Evolutionary conservation across 1,140 invertebrate species (phyloP).

Genomic region (Lepidurus arcticus): DNA sequence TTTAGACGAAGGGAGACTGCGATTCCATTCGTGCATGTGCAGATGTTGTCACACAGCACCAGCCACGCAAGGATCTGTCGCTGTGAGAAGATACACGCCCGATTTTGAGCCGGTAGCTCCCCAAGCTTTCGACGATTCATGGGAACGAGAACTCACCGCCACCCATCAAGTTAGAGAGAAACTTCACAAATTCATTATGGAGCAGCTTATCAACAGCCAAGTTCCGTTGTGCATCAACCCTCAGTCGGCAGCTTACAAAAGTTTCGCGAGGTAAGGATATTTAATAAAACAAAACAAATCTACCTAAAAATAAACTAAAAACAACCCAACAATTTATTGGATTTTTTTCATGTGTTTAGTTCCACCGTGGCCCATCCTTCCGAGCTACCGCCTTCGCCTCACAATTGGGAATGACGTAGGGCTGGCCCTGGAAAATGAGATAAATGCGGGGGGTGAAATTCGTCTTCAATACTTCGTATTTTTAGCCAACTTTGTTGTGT

Average conservation of each 20-base stretch:
- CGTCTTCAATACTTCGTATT: not conserved
- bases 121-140: slow-evolving; percentile 84
- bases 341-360: slow-evolving; percentile 49
- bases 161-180: slow-evolving; percentile 95
- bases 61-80: slow-evolving; percentile 62
- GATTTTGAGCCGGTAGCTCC: slow-evolving; percentile 89
- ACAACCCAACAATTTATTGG: not conserved
- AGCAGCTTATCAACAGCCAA: slow-evolving; percentile 79
- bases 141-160: slow-evolving; percentile 87
- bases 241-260: slow-evolving; percentile 97
- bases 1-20: slow-evolving; percentile 90
- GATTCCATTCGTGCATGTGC: slow-evolving; percentile 99
- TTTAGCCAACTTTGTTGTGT: slow-evolving; percentile 14
- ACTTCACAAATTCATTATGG: slow-evolving; percentile 96
- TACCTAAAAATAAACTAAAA: not conserved
- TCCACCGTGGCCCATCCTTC: slow-evolving; percentile 95
- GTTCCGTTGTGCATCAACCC: slow-evolving; percentile 99
- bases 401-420: slow-evolving; percentile 80
- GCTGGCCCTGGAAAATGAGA: not conserved
- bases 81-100: slow-evolving; percentile 74
- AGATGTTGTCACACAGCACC: slow-evolving; percentile 67
- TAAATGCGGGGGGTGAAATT: not conserved
- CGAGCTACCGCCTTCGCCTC: slow-evolving; percentile 92
- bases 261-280: slow-evolving; percentile 68
- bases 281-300: too few relatives aligned